A percentile compares a stretch with the other conserved stretches of the same genome.
Evolutionary conservation across 2,113 vertebrate genomes (phyloP).

Genomic region (Hemibates koningsi): DNA sequence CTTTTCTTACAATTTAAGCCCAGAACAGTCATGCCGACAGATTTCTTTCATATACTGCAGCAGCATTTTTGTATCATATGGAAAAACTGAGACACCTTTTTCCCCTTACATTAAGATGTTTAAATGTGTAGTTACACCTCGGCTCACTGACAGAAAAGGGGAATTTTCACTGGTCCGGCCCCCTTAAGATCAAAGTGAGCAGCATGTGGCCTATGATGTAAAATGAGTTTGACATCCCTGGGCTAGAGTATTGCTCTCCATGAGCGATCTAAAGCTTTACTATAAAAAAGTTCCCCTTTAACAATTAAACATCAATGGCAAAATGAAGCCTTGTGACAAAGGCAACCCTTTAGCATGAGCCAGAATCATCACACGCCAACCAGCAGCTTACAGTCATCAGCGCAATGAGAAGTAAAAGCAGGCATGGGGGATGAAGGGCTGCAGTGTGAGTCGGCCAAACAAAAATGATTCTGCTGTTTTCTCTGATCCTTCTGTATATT

Average conservation of each 20-base stretch:
- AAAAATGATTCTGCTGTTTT: slow-evolving; percentile 10
- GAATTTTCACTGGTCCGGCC: not conserved
- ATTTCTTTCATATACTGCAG: not conserved
- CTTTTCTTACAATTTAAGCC: not conserved
- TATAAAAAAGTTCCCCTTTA: not conserved
- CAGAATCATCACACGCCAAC: not conserved
- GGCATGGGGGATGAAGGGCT: not conserved
- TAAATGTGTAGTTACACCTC: not conserved
- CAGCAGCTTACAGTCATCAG: not conserved
- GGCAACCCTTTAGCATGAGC: not conserved
- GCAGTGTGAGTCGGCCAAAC: not conserved
- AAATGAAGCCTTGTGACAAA: not conserved
- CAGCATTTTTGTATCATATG: not conserved
- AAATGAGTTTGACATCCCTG: not conserved
- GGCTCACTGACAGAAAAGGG: not conserved
- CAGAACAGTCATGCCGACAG: not conserved
- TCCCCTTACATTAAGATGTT: not conserved
- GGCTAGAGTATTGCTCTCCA: not conserved
- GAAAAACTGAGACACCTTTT: not conserved
- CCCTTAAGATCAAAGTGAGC: not conserved
- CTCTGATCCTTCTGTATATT: slow-evolving; percentile 18
- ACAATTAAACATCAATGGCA: not conserved
- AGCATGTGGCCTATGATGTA: not conserved
- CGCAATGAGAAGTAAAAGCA: not conserved
- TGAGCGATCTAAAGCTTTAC: not conserved